phyloP scores from a whole-genome alignment of 2,113 vertebrate species.

The Alligator mississippiensis region DNA sequence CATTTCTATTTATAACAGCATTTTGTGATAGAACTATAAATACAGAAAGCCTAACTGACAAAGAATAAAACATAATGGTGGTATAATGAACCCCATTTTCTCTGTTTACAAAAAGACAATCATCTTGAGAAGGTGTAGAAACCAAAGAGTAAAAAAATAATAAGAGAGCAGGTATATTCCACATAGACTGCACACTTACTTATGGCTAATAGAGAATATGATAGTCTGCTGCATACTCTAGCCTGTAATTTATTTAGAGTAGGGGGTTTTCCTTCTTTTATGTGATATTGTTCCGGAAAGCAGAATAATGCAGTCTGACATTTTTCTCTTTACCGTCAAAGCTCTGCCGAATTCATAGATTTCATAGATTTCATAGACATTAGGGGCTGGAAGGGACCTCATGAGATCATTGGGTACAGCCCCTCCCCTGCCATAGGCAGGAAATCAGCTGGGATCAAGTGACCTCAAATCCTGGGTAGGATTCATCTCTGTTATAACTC shows the following conservation, averaged over 20 bases:
- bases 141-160: background rate
- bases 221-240: background rate
- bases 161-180: background rate
- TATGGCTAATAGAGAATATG: constrained; percentile 4
- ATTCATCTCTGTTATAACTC: background rate
- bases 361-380: too few relatives aligned
- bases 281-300: constrained; percentile 40
- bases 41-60: constrained; percentile 50
- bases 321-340: background rate
- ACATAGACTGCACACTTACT: background rate
- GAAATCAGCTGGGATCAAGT: too few relatives aligned
- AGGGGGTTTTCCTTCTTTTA: constrained; percentile 31
- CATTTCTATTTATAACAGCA: constrained; percentile 66
- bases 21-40: constrained; percentile 71
- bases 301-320: background rate
- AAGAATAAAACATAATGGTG: constrained; percentile 3
- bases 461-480: too few relatives aligned
- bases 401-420: too few relatives aligned
- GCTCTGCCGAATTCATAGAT: background rate
- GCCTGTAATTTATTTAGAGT: constrained; percentile 27
- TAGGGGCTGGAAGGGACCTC: too few relatives aligned
- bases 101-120: constrained; percentile 31
- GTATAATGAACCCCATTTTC: constrained; percentile 49
- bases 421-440: too few relatives aligned
- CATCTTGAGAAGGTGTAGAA: constrained; percentile 34